Conservation (phyloP, 2,113 vertebrate genomes). For the Atractosteus spatula region DNA sequence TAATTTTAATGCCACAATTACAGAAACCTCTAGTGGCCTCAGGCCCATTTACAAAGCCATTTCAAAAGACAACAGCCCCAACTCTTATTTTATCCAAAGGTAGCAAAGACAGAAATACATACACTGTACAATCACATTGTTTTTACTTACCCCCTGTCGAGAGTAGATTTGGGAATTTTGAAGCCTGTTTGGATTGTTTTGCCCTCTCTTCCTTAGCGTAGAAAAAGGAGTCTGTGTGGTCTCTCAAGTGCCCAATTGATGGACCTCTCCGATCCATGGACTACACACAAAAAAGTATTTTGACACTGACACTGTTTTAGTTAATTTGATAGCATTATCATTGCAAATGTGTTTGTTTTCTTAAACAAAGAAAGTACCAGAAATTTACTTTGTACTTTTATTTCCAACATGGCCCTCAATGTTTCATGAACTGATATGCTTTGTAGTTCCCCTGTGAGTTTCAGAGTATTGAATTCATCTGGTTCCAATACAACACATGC, state of each 20-base stretch:
- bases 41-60: constrained; percentile 4
- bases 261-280: constrained; percentile 34
- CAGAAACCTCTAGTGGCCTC: constrained; percentile 9
- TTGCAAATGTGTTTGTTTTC: background rate
- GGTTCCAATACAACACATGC: constrained; percentile 67
- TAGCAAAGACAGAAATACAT: constrained; percentile 6
- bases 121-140: constrained; percentile 24
- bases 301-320: background rate
- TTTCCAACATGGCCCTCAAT: constrained; percentile 65
- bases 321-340: constrained; percentile 19
- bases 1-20: constrained; percentile 20
- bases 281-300: constrained; percentile 31
- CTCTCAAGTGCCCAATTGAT: constrained; percentile 40
- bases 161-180: constrained; percentile 44
- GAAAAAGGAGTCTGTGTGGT: constrained; percentile 35
- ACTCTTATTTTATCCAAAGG: constrained; percentile 5
- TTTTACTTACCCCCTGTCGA: constrained; percentile 48
- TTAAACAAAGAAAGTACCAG: background rate
- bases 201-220: constrained; percentile 39
- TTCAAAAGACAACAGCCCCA: constrained; percentile 23
- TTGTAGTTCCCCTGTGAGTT: constrained; percentile 60
- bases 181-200: constrained; percentile 53
- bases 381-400: constrained; percentile 27
- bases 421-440: constrained; percentile 68
- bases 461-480: constrained; percentile 72